Conservation (phyloP, 2,797 vertebrate species). For the Tapirus indicus region DNA sequence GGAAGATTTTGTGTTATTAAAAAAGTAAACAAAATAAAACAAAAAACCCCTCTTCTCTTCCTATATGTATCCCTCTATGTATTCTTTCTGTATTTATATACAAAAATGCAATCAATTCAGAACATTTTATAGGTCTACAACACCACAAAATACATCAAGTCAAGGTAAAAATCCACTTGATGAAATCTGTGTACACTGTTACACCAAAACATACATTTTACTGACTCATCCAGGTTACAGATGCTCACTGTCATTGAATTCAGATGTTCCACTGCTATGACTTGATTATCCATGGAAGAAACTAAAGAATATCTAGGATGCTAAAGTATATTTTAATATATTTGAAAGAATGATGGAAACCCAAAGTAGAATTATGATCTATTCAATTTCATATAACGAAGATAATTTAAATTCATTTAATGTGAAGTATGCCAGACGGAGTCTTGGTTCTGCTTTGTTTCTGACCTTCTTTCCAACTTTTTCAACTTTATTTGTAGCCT, state of each 20-base stretch:
- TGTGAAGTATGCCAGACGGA: neutral
- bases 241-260: slow-evolving; percentile 62
- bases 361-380: neutral
- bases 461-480: neutral
- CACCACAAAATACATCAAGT: neutral
- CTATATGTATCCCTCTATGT: neutral
- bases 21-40: neutral
- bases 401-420: neutral
- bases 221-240: neutral
- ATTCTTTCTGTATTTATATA: neutral
- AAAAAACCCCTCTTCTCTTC: neutral
- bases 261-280: neutral
- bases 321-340: neutral
- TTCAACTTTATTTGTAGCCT: neutral
- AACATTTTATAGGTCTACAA: neutral
- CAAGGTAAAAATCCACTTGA: neutral
- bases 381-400: neutral
- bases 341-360: neutral
- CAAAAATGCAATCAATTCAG: neutral
- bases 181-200: neutral
- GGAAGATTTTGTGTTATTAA: neutral
- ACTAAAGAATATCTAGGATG: neutral
- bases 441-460: neutral
- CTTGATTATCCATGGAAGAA: neutral
- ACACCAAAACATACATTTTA: neutral